These are phyloP conservation scores for Zosterops borbonicus DNA, from an alignment of 2,113 vertebrate genomes.

Conservation along the genomic window DNA sequence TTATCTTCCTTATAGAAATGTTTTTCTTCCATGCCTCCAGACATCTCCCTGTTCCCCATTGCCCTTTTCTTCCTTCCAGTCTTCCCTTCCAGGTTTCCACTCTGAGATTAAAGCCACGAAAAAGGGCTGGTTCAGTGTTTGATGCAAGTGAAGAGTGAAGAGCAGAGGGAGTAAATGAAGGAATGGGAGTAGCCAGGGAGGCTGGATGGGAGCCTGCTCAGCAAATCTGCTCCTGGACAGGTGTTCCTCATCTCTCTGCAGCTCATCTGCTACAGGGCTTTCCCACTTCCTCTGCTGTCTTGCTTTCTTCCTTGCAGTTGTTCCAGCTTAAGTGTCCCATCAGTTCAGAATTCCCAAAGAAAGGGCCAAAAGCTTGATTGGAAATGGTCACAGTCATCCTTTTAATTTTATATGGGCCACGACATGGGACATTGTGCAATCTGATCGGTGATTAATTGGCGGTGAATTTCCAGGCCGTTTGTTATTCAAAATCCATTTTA, in stretches of 20 bases:
- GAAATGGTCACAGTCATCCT: not conserved
- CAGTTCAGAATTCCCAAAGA: not conserved
- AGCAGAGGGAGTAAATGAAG: not conserved
- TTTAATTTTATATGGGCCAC: rapidly evolving
- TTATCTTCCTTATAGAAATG: not conserved
- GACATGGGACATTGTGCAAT: not conserved
- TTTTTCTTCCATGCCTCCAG: not conserved
- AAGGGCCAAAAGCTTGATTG: not conserved
- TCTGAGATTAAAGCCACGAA: not conserved
- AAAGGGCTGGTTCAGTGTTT: not conserved
- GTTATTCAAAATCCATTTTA: not conserved
- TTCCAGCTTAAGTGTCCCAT: not conserved
- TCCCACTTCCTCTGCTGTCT: not conserved
- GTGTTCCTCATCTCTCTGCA: rapidly evolving
- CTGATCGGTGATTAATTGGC: not conserved
- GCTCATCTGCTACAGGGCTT: not conserved
- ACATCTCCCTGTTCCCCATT: not conserved
- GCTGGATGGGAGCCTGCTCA: not conserved
- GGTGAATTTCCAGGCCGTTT: not conserved
- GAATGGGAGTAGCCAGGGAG: not conserved
- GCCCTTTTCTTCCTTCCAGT: not conserved
- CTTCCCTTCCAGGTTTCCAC: slow-evolving; percentile 36
- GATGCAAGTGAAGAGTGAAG: not conserved
- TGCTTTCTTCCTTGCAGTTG: not conserved
- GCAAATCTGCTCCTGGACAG: not conserved